Conservation (phyloP, 35 echinoderm and acorn worm genomes). For the Chiridota heheva region DNA sequence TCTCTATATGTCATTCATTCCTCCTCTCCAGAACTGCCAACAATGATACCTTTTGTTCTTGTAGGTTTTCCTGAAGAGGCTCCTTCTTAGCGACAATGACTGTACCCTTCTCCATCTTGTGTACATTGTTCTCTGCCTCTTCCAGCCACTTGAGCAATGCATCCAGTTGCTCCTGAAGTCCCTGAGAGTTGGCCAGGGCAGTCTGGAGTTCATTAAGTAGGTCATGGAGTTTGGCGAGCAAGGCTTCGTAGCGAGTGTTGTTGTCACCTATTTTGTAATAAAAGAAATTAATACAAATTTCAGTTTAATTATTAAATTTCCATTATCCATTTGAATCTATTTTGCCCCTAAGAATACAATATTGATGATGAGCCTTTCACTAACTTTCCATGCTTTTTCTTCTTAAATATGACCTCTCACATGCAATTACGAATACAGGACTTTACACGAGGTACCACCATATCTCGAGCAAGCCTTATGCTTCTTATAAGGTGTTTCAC, state of each 20-base stretch:
- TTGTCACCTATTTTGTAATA: constrained; percentile 43
- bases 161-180: constrained; percentile 76
- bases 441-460: too few relatives aligned
- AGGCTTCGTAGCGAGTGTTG: constrained; percentile 60
- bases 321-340: too few relatives aligned
- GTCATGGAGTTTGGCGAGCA: constrained; percentile 59
- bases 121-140: constrained; percentile 71
- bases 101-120: constrained; percentile 88
- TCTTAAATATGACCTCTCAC: too few relatives aligned
- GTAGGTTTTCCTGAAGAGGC: constrained; percentile 65
- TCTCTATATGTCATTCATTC: too few relatives aligned
- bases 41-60: constrained; percentile 92
- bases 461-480: too few relatives aligned
- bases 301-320: neutral
- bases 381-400: too few relatives aligned
- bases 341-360: too few relatives aligned
- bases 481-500: too few relatives aligned
- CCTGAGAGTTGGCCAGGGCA: constrained; percentile 75
- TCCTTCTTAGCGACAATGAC: constrained; percentile 85
- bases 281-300: neutral
- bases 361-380: too few relatives aligned
- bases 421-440: too few relatives aligned
- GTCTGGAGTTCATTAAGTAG: constrained; percentile 59
- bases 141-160: constrained; percentile 82
- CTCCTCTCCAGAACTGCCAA: too few relatives aligned